These are phyloP conservation scores for Acleris sparsana DNA, from an alignment of 2,888 invertebrate species.

Conservation along the genomic window DNA sequence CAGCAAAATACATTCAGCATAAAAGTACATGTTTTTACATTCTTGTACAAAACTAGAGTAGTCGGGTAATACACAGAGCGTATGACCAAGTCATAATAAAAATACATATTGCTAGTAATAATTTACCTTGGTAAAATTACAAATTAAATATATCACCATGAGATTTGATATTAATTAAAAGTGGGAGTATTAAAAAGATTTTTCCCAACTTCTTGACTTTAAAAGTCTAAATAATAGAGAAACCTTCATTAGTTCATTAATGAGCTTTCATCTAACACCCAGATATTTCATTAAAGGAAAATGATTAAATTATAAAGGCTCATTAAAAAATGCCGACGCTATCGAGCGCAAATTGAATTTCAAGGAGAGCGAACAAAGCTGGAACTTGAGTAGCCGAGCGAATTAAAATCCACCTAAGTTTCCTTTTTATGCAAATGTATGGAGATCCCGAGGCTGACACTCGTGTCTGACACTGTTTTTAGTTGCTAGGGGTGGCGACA, in stretches of 20 bases:
- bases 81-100: too few relatives aligned
- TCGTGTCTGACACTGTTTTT: constrained; percentile 42
- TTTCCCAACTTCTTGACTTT: too few relatives aligned
- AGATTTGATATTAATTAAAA: too few relatives aligned
- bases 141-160: too few relatives aligned
- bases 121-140: too few relatives aligned
- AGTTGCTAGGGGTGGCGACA: constrained; percentile 39
- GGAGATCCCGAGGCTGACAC: constrained; percentile 51
- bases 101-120: too few relatives aligned
- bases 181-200: too few relatives aligned
- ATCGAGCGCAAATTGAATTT: constrained; percentile 22
- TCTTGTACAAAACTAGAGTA: too few relatives aligned
- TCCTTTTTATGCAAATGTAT: constrained; percentile 69
- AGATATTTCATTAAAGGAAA: constrained; percentile 11
- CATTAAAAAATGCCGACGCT: constrained; percentile 12
- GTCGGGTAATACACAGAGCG: too few relatives aligned
- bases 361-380: constrained; percentile 42
- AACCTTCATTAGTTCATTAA: too few relatives aligned
- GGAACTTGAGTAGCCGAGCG: constrained; percentile 44
- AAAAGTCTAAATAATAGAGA: too few relatives aligned
- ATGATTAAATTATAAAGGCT: constrained; percentile 11
- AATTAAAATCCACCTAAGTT: constrained; percentile 44
- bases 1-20: background rate
- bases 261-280: background rate
- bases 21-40: too few relatives aligned